Conservation (phyloP, 2,888 invertebrate genomes). For the Listrodromus nycthemerus region DNA sequence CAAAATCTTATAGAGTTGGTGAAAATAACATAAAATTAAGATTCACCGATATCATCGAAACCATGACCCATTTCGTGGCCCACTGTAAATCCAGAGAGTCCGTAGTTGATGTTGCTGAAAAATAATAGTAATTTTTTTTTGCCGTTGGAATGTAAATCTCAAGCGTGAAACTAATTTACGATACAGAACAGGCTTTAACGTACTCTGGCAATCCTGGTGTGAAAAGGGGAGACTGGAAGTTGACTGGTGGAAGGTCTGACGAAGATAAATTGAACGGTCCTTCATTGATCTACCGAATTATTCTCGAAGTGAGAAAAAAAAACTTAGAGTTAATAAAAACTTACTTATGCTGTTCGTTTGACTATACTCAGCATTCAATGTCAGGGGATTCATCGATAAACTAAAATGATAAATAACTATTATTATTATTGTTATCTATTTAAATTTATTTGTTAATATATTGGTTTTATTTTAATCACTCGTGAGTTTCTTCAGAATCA, state of each 20-base stretch:
- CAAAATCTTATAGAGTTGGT: not conserved
- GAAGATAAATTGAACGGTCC: not conserved
- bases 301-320: not conserved
- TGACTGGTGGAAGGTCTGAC: slow-evolving; percentile 67
- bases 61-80: slow-evolving; percentile 70
- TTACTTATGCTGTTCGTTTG: slow-evolving; percentile 79
- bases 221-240: slow-evolving; percentile 67
- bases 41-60: slow-evolving; percentile 62
- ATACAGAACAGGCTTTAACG: not conserved
- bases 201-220: slow-evolving; percentile 74
- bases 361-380: slow-evolving; percentile 65
- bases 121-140: not conserved
- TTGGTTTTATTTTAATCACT: not conserved
- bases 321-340: slow-evolving; percentile 22
- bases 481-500: not conserved
- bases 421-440: not conserved
- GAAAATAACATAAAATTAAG: not conserved
- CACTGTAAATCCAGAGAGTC: slow-evolving; percentile 55
- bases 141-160: not conserved
- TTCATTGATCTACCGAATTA: not conserved
- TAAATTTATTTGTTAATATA: slow-evolving; percentile 15
- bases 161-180: not conserved
- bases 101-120: slow-evolving; percentile 65
- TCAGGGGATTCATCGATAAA: slow-evolving; percentile 53
- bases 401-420: slow-evolving; percentile 19